A percentile compares a stretch with the other conserved stretches of the same genome.
phyloP scores from a whole-genome alignment of 2,113 vertebrate species.

The Loxodonta africana region DNA sequence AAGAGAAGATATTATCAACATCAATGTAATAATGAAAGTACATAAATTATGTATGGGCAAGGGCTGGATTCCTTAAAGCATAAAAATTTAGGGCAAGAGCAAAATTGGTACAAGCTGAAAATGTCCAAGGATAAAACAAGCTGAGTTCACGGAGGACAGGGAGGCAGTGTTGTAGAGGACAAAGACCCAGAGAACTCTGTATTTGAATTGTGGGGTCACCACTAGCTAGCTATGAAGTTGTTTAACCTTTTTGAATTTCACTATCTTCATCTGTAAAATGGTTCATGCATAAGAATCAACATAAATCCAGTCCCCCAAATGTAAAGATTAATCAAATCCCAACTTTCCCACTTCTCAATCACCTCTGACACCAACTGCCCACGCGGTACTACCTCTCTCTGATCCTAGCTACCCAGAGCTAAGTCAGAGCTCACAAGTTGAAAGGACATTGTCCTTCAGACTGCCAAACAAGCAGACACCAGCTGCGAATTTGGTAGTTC shows the following conservation, averaged over 20 bases:
- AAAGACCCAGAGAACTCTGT: not conserved
- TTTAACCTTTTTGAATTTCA: not conserved
- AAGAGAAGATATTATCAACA: conserved; percentile 12
- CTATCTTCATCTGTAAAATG: not conserved
- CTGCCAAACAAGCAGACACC: not conserved
- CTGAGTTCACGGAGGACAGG: not conserved
- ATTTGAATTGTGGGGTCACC: not conserved
- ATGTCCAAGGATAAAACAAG: not conserved
- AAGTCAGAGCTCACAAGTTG: not conserved
- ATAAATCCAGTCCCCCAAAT: not conserved
- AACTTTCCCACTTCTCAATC: not conserved
- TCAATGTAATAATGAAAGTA: conserved; percentile 18
- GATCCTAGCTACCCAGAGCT: not conserved
- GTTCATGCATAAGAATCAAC: not conserved
- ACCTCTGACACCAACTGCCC: not conserved
- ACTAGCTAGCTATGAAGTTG: not conserved
- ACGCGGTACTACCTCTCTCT: not conserved
- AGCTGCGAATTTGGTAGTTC: too few species aligned
- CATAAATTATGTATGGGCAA: conserved; percentile 11
- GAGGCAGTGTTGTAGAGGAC: not conserved
- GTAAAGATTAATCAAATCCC: not conserved
- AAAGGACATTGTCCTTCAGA: not conserved
- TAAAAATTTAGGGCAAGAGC: conserved; percentile 20
- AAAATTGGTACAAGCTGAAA: conserved; percentile 44
- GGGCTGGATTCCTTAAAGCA: conserved; percentile 18